These are phyloP conservation scores for Gnatocerus cornutus DNA, from an alignment of 2,888 invertebrate species.

Conservation along the genomic window DNA sequence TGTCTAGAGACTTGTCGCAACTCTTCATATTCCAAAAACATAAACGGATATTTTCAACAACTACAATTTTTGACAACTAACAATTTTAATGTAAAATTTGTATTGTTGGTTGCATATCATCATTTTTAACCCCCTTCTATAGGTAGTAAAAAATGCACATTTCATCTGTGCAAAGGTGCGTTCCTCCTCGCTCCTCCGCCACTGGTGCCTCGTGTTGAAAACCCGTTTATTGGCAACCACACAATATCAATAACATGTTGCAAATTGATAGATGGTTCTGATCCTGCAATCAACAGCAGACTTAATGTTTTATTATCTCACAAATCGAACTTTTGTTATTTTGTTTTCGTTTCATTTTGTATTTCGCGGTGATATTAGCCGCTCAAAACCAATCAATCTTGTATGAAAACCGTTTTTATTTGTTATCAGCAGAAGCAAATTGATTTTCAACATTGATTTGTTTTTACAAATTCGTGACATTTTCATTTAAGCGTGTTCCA, in stretches of 20 bases:
- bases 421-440: conserved; percentile 5
- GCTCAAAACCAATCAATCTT: conserved; percentile 19
- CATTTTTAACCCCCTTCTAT: too few relatives aligned
- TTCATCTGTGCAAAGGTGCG: too few relatives aligned
- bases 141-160: too few relatives aligned
- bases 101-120: too few relatives aligned
- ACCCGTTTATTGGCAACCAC: conserved; percentile 34
- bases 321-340: conserved; percentile 16
- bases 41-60: too few relatives aligned
- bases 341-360: conserved; percentile 9
- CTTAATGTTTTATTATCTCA: conserved; percentile 36
- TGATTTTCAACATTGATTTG: conserved; percentile 14
- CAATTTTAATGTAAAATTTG: too few relatives aligned
- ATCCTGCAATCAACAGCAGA: conserved; percentile 35
- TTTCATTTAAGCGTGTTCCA: not conserved
- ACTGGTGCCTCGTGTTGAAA: conserved; percentile 11
- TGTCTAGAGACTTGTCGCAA: too few relatives aligned
- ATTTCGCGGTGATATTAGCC: conserved; percentile 17
- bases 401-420: not conserved
- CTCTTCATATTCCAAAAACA: too few relatives aligned
- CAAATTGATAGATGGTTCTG: conserved; percentile 40
- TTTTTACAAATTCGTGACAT: not conserved
- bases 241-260: conserved; percentile 39
- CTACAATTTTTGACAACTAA: too few relatives aligned
- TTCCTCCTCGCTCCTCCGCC: conserved; percentile 9